Base-by-base conservation (phyloP, 1,140 invertebrate genomes). In the Adelges cooleyi region DNA sequence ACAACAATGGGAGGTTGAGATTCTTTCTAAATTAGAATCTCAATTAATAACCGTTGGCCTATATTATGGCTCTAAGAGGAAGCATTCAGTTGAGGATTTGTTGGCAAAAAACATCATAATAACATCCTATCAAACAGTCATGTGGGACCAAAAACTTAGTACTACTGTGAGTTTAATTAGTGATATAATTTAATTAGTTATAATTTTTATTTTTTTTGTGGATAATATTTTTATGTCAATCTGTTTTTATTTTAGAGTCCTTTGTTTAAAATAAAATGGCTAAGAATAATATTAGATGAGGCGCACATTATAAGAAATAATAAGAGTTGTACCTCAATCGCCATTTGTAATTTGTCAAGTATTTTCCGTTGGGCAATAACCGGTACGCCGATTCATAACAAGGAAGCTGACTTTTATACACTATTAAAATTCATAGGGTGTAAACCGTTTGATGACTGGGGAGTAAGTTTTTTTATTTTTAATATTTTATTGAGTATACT, bases 331-430 rank as follows among this genome's bases (percentile, higher is more conserved):
- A 85, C 83, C 0, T 85, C 88, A 1, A 70, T 80, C 69, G 84
- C 87, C 0, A 85, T 87, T 0, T 89, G 82, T 73, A 73, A 74
- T 13, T 73, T 96, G 3, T 68, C 70, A 0, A 82, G 78, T 0
- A 76, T 73, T 50, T 79, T 81, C 25, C 80, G 90, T 46, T 97
- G 92, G 92, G 85, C 83, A 0, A 76, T 98, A 0, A 95, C 93
- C 6, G 95, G 95, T 13, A 98, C 95, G 0, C 94, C 94, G 0
- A 86, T 98, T 54, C 94, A 98, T 69, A 98, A 98, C 73, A 88
- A 92, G 73, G 85, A 92, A 71, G 73, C 86, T 40, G 92, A 97
- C 77, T 78, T 96, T 17, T 96, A 85, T 76, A 85, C 92, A 1
- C 75, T 96, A 18, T 73, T 97, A 1, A 90, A 90, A 73, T 95